Evolutionary conservation across 2,797 vertebrate genomes (phyloP).

Genomic region (Anisognathus igniventris): DNA sequence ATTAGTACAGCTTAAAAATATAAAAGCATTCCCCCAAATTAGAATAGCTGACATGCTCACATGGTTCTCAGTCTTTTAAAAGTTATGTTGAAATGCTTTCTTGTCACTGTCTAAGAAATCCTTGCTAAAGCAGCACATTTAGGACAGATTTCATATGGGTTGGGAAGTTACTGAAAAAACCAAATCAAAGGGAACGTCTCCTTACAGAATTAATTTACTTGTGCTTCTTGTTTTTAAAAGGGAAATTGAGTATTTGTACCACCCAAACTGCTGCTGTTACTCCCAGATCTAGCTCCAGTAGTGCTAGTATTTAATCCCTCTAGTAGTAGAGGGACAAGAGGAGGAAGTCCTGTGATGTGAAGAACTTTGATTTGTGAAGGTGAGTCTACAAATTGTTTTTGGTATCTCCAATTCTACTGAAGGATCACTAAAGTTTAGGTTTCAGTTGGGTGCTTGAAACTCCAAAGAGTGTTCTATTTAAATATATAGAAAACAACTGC

Average conservation of each 20-base stretch:
- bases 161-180: background rate
- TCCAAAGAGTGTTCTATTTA: background rate
- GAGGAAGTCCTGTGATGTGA: background rate
- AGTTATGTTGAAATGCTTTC: background rate
- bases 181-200: background rate
- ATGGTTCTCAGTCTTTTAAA: background rate
- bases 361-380: background rate
- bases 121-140: background rate
- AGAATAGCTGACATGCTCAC: background rate
- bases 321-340: background rate
- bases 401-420: background rate
- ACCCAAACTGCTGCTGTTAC: background rate
- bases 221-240: background rate
- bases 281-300: background rate
- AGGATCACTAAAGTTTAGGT: background rate
- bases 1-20: background rate
- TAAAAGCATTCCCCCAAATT: background rate
- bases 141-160: background rate
- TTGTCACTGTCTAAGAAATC: background rate
- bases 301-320: background rate
- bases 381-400: background rate
- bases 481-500: background rate
- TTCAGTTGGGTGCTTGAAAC: background rate
- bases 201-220: background rate
- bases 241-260: background rate